These are phyloP conservation scores for Aldrovandia affinis DNA, from an alignment of 2,797 vertebrate genomes.

Conservation along the genomic window DNA sequence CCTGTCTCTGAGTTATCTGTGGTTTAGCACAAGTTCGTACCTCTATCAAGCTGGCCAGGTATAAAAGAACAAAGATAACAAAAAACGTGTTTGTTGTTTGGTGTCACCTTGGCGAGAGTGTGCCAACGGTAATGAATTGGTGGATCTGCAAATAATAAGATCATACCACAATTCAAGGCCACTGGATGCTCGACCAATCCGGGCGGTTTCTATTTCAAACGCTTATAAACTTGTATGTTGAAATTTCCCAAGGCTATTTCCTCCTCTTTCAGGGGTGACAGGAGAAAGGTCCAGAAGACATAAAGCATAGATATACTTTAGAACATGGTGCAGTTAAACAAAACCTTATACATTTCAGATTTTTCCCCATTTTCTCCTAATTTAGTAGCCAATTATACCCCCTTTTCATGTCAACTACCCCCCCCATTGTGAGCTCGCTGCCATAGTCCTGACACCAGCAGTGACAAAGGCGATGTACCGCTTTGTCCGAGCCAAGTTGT, in stretches of 20 bases:
- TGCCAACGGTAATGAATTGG: constrained; percentile 29
- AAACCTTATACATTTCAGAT: background rate
- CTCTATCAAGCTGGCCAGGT: constrained; percentile 29
- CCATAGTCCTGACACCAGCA: too few species aligned
- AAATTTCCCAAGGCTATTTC: background rate
- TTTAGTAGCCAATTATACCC: too few species aligned
- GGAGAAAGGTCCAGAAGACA: background rate
- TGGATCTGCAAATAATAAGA: constrained; percentile 5
- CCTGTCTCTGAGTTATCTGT: constrained; percentile 48
- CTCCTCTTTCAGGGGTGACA: constrained; percentile 18
- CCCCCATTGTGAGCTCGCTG: too few species aligned
- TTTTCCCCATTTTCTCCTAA: too few species aligned
- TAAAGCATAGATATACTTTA: background rate
- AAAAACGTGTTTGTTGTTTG: constrained; percentile 37
- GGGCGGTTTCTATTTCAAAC: constrained; percentile 10
- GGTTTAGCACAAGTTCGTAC: constrained; percentile 31
- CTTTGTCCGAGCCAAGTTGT: too few species aligned
- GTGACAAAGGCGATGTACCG: too few species aligned
- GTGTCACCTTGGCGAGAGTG: constrained; percentile 42
- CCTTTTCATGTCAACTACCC: too few species aligned
- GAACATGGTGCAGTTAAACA: constrained; percentile 11
- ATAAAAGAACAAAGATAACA: constrained; percentile 23
- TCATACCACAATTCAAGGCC: background rate
- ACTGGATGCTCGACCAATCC: background rate
- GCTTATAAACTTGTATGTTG: background rate